Percentiles rank a stretch among this genome's conserved stretches.
Conservation (phyloP, 2,888 invertebrate genomes). For the Lepidocyrtoides sp. region DNA sequence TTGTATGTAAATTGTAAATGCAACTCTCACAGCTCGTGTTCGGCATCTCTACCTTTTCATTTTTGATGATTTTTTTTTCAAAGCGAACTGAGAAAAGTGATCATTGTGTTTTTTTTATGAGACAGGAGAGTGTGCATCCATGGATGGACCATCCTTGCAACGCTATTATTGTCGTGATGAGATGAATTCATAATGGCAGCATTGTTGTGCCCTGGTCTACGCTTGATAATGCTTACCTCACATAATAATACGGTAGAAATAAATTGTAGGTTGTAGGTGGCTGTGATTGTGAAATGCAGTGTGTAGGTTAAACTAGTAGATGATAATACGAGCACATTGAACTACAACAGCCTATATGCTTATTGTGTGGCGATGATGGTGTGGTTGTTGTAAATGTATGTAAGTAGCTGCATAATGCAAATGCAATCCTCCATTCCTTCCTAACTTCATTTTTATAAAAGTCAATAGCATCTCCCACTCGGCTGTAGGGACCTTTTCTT, state of each 20-base stretch:
- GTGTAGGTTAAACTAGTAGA: slow-evolving; percentile 47
- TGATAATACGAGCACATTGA: slow-evolving; percentile 40
- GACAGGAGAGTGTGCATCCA: too few relatives aligned
- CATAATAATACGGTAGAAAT: background rate
- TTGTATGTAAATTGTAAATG: too few relatives aligned
- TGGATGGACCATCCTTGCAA: too few relatives aligned
- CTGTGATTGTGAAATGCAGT: background rate
- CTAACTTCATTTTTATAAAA: too few relatives aligned
- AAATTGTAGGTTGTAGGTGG: background rate
- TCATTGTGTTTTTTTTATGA: too few relatives aligned
- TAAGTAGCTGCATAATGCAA: slow-evolving; percentile 30
- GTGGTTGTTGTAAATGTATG: background rate
- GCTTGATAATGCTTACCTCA: background rate
- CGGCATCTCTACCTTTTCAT: too few relatives aligned
- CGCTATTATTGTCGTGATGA: too few relatives aligned
- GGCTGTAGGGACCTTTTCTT: background rate
- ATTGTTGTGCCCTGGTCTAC: background rate
- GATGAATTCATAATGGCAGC: background rate
- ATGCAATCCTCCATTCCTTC: background rate
- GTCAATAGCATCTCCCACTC: slow-evolving; percentile 5
- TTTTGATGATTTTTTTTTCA: too few relatives aligned
- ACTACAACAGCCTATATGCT: slow-evolving; percentile 22
- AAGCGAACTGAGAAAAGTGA: too few relatives aligned
- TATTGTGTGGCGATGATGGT: background rate
- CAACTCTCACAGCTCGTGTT: too few relatives aligned